A percentile compares a stretch with the other conserved stretches of the same genome.
Evolutionary conservation across 2,888 invertebrate genomes (phyloP).

Genomic region (Lithophane socia): DNA sequence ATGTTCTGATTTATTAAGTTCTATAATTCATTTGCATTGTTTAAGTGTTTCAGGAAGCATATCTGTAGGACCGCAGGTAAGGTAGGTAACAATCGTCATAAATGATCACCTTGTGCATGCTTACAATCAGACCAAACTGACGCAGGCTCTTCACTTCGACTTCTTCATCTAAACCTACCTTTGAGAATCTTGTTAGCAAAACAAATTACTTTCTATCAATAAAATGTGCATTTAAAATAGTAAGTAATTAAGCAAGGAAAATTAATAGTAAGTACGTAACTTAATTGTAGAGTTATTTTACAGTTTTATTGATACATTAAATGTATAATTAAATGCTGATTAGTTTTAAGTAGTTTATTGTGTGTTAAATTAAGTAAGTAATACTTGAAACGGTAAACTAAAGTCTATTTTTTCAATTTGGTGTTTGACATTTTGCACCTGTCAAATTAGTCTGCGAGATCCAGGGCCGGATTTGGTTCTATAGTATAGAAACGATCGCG

Average conservation of each 20-base stretch:
- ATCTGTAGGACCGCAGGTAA: no score
- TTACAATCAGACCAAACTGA: neutral
- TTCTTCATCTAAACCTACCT: neutral
- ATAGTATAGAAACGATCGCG: neutral
- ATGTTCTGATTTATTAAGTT: no score
- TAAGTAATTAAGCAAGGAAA: neutral
- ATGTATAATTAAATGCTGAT: conserved; percentile 7
- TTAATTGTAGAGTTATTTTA: conserved; percentile 10
- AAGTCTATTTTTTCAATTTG: no score
- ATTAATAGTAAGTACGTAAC: neutral
- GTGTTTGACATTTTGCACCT: no score
- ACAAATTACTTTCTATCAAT: neutral
- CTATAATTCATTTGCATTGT: neutral
- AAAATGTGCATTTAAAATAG: neutral
- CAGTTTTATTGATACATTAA: conserved; percentile 7
- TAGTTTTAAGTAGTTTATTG: conserved; percentile 11
- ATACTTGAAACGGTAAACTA: neutral
- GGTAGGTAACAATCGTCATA: neutral
- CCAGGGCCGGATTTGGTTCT: neutral
- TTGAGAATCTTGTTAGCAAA: neutral
- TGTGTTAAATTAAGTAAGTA: neutral
- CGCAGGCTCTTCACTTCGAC: neutral
- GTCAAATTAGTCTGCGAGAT: no score
- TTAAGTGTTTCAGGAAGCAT: no score
- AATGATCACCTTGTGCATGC: neutral